A percentile compares a stretch with the other conserved stretches of the same genome.
phyloP scores from a whole-genome alignment of 2,888 invertebrate species.

The Drosophila cracens region DNA sequence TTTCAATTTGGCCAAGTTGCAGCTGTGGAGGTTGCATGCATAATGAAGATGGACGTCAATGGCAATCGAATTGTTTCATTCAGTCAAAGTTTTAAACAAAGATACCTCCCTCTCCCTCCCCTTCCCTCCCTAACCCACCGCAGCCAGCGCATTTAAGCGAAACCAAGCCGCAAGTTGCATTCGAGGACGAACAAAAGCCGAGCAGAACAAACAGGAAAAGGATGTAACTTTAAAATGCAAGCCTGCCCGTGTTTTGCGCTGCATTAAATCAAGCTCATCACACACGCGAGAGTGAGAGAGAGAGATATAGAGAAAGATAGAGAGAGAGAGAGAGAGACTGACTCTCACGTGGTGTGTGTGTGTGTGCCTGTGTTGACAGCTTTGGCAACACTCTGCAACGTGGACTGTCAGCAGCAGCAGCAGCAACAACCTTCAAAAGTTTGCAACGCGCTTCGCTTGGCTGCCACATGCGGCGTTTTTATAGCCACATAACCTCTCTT shows the following conservation, averaged over 20 bases:
- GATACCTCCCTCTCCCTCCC: slow-evolving; percentile 2
- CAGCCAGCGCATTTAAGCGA: slow-evolving; percentile 28
- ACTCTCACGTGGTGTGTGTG: slow-evolving; percentile 1
- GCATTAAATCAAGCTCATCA: slow-evolving; percentile 45
- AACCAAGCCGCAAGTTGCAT: slow-evolving; percentile 31
- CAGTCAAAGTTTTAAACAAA: slow-evolving; percentile 39
- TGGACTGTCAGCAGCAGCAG: slow-evolving; percentile 41
- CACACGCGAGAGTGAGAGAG: not conserved
- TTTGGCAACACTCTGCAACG: slow-evolving; percentile 47
- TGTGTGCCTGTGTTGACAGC: slow-evolving; percentile 46
- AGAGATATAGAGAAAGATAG: not conserved
- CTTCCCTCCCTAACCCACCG: not conserved
- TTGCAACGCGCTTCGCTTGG: slow-evolving; percentile 27
- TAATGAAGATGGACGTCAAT: slow-evolving; percentile 65
- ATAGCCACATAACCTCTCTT: slow-evolving; percentile 40
- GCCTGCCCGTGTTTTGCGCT: slow-evolving; percentile 27
- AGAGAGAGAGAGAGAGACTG: not conserved
- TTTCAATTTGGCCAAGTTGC: slow-evolving; percentile 63
- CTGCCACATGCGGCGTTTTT: slow-evolving; percentile 28
- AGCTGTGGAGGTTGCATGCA: slow-evolving; percentile 61
- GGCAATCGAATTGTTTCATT: slow-evolving; percentile 67
- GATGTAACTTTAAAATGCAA: slow-evolving; percentile 46
- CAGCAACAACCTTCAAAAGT: slow-evolving; percentile 26
- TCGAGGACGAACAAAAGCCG: slow-evolving; percentile 12
- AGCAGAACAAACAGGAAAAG: not conserved